Conservation (phyloP, 2,113 vertebrate genomes). For the Dendrocopos noguchii region DNA sequence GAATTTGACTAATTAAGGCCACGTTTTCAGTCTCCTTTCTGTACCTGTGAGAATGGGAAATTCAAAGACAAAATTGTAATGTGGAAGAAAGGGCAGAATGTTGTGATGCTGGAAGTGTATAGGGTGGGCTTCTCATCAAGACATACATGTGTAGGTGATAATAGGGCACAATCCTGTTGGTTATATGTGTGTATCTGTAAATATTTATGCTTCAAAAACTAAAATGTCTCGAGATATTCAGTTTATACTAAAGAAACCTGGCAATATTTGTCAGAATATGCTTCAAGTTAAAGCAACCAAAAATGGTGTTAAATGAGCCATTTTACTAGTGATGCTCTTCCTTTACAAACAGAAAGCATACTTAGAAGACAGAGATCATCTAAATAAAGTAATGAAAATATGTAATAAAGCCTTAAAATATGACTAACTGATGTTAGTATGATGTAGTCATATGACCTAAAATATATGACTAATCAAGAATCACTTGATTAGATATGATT, state of each 20-base stretch:
- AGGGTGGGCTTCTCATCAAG: background rate
- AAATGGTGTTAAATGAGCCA: background rate
- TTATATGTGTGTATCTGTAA: background rate
- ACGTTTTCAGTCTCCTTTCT: background rate
- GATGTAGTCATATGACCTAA: no score
- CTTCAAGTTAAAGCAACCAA: background rate
- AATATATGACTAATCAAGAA: background rate
- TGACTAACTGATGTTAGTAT: background rate
- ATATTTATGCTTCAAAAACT: background rate
- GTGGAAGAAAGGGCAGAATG: background rate
- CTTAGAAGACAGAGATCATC: background rate
- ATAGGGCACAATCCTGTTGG: background rate
- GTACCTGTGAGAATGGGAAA: background rate
- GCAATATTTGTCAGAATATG: background rate
- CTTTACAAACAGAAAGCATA: background rate
- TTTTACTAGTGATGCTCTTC: background rate
- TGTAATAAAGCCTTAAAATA: background rate
- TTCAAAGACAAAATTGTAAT: background rate
- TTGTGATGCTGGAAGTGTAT: background rate
- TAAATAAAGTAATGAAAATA: background rate
- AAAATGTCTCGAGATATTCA: background rate
- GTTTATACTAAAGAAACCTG: background rate
- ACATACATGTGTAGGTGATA: fast-evolving
- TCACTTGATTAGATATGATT: background rate
- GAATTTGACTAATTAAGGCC: background rate